phyloP scores from a whole-genome alignment of 2,113 vertebrate genomes.

The Cheilinus undulatus region DNA sequence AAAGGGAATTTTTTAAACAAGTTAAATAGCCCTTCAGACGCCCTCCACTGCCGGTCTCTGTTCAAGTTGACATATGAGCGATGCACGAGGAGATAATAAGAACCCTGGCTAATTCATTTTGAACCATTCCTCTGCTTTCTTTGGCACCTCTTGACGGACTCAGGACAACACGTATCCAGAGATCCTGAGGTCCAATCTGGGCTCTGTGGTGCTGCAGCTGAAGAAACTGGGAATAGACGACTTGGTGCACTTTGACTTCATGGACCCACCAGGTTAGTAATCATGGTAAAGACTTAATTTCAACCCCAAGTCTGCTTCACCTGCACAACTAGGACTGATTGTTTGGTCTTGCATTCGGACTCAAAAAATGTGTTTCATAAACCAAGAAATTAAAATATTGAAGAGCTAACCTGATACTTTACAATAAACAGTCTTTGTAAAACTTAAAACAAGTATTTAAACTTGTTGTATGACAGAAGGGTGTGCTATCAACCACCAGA shows the following conservation, averaged over 20 bases:
- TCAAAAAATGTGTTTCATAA: too few relatives aligned
- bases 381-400: too few relatives aligned
- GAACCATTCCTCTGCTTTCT: constrained; percentile 32
- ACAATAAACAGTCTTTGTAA: too few relatives aligned
- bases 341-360: too few relatives aligned
- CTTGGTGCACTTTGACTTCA: constrained; percentile 98
- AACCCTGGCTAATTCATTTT: constrained; percentile 64
- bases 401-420: too few relatives aligned
- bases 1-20: constrained; percentile 67
- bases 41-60: constrained; percentile 33
- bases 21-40: constrained; percentile 73
- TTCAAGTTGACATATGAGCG: constrained; percentile 62
- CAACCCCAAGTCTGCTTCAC: too few relatives aligned
- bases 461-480: too few relatives aligned
- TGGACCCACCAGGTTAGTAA: constrained; percentile 96
- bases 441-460: too few relatives aligned
- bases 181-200: constrained; percentile 95
- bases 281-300: too few relatives aligned
- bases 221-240: constrained; percentile 98
- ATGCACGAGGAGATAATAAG: constrained; percentile 61
- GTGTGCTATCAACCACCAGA: too few relatives aligned
- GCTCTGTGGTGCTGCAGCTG: constrained; percentile 94
- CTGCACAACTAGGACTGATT: too few relatives aligned
- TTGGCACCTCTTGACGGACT: constrained; percentile 12
- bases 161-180: constrained; percentile 99